These are phyloP conservation scores for Sibirionetta formosa DNA, from an alignment of 2,797 vertebrate species.

Conservation along the genomic window DNA sequence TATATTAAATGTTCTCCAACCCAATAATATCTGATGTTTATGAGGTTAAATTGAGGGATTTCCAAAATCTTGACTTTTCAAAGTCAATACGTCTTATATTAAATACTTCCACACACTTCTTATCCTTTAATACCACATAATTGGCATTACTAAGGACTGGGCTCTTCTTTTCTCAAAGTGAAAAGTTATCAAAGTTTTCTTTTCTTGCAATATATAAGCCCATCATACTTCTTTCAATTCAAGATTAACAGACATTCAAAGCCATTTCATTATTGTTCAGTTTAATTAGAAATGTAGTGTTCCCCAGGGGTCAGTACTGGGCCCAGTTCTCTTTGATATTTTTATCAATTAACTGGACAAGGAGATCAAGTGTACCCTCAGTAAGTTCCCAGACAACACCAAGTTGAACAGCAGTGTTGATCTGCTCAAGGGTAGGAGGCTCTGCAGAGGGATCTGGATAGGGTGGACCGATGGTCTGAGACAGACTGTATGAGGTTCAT, in stretches of 20 bases:
- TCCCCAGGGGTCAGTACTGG: too few relatives aligned
- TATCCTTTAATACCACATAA: background rate
- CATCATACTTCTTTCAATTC: background rate
- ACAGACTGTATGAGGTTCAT: too few relatives aligned
- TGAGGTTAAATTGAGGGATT: too few relatives aligned
- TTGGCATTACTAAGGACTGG: background rate
- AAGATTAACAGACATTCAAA: background rate
- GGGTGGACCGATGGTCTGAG: too few relatives aligned
- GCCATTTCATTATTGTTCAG: background rate
- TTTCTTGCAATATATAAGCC: background rate
- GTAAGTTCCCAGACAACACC: too few relatives aligned
- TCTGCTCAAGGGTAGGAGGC: too few relatives aligned
- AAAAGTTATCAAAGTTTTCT: background rate
- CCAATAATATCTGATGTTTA: background rate
- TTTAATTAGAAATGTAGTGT: background rate
- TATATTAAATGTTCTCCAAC: background rate
- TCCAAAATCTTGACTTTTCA: background rate
- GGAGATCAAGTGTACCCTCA: too few relatives aligned
- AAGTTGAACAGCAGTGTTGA: too few relatives aligned
- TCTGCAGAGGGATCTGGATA: too few relatives aligned
- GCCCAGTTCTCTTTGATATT: too few relatives aligned
- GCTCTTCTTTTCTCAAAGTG: background rate
- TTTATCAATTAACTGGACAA: too few relatives aligned
- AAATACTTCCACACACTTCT: background rate
- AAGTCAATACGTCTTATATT: background rate